These are phyloP conservation scores for Phrynocephalus forsythii DNA, from an alignment of 2,797 vertebrate species.

Conservation along the genomic window DNA sequence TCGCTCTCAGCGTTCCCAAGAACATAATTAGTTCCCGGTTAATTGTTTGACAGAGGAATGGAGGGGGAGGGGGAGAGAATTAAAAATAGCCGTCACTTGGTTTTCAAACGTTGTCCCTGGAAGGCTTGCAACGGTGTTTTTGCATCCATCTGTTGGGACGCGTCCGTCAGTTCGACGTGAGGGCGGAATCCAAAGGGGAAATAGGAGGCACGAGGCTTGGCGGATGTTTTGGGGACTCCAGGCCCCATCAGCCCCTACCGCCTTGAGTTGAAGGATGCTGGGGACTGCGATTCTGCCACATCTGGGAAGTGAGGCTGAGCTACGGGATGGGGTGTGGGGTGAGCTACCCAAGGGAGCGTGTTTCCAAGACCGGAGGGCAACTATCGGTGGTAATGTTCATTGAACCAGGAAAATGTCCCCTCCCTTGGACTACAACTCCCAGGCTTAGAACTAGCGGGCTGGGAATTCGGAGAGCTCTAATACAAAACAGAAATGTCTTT, in stretches of 20 bases:
- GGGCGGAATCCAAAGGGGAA: background rate
- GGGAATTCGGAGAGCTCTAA: too few species aligned
- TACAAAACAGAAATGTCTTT: background rate
- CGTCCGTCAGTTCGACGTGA: slow-evolving; percentile 4
- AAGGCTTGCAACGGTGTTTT: slow-evolving; percentile 57
- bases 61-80: background rate
- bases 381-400: background rate
- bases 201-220: background rate
- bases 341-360: too few species aligned
- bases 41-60: slow-evolving; percentile 42
- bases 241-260: too few species aligned
- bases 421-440: too few species aligned
- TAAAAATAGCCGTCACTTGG: slow-evolving; percentile 55
- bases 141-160: slow-evolving; percentile 3
- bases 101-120: slow-evolving; percentile 51
- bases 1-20: slow-evolving; percentile 61
- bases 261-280: background rate
- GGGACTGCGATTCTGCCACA: background rate
- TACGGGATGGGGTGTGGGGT: too few species aligned
- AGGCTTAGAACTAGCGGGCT: too few species aligned
- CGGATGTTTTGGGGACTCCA: background rate
- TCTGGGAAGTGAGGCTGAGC: background rate
- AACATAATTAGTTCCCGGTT: slow-evolving; percentile 65
- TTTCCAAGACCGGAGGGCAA: too few species aligned
- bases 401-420: too few species aligned